Evolutionary conservation across 2,797 vertebrate species (phyloP).

Genomic region (Microchirus variegatus): DNA sequence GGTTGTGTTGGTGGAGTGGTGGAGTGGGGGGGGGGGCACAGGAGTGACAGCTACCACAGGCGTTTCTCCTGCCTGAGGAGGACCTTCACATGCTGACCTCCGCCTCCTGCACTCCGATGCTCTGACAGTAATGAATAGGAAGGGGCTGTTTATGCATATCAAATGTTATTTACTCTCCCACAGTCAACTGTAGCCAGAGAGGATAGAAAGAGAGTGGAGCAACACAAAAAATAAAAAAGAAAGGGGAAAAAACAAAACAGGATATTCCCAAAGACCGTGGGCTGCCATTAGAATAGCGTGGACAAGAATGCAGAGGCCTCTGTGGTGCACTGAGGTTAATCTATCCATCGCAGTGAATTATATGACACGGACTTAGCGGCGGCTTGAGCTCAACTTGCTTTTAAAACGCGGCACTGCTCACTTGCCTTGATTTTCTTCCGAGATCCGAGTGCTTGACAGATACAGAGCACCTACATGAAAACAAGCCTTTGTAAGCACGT

Average conservation of each 20-base stretch:
- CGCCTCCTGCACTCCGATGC: slow-evolving; percentile 87
- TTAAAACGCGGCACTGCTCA: slow-evolving; percentile 55
- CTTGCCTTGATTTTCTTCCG: slow-evolving; percentile 40
- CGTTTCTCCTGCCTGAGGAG: slow-evolving; percentile 90
- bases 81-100: slow-evolving; percentile 93
- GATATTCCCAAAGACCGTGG: slow-evolving; percentile 72
- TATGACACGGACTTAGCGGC: slow-evolving; percentile 55
- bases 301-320: slow-evolving; percentile 68
- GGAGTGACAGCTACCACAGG: slow-evolving; percentile 91
- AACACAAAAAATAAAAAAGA: slow-evolving; percentile 6
- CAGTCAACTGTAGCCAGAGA: slow-evolving; percentile 74
- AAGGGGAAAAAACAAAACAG: slow-evolving; percentile 20
- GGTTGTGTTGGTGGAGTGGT: slow-evolving; percentile 16
- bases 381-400: slow-evolving; percentile 45
- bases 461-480: slow-evolving; percentile 57
- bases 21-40: slow-evolving; percentile 40
- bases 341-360: slow-evolving; percentile 71
- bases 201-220: slow-evolving; percentile 59
- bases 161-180: slow-evolving; percentile 88
- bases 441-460: slow-evolving; percentile 50
- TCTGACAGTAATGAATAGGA: slow-evolving; percentile 93
- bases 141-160: slow-evolving; percentile 87
- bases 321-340: slow-evolving; percentile 73
- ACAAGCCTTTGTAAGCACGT: slow-evolving; percentile 38
- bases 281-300: slow-evolving; percentile 76